Conservation (phyloP, 2,113 vertebrate genomes). For the Aspidoscelis tigris region DNA sequence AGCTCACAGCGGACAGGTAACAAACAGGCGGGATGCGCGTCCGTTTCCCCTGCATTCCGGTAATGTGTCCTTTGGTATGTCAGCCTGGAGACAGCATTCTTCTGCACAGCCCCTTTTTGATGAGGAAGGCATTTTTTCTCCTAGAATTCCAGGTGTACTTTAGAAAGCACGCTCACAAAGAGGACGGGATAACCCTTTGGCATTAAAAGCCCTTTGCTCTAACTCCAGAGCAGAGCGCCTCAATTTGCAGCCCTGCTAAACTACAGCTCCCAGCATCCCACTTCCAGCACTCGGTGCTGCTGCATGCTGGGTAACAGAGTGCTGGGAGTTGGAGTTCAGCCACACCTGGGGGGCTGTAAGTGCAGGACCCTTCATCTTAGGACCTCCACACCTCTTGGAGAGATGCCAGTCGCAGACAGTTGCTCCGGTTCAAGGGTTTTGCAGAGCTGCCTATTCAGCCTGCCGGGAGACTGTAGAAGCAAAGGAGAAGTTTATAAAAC, state of each 20-base stretch:
- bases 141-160: neutral
- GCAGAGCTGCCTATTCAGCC: too few species aligned
- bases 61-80: neutral
- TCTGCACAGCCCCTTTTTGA: neutral
- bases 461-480: neutral
- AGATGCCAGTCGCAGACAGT: neutral
- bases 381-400: neutral
- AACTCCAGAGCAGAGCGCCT: neutral
- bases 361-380: too few species aligned
- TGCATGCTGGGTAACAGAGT: neutral
- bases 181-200: neutral
- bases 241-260: too few species aligned
- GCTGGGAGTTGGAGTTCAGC: too few species aligned
- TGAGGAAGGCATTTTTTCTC: constrained; percentile 2
- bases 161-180: too few species aligned
- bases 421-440: neutral
- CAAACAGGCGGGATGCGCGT: neutral
- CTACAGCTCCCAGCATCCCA: too few species aligned
- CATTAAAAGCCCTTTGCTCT: neutral
- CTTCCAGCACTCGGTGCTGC: neutral
- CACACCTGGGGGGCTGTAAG: neutral
- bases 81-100: neutral
- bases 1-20: neutral
- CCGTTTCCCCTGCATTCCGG: neutral
- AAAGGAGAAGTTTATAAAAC: neutral